Percentiles rank a stretch among this genome's conserved stretches.
phyloP scores from a whole-genome alignment of 1,140 invertebrate genomes.

The Anastatus disparis region DNA sequence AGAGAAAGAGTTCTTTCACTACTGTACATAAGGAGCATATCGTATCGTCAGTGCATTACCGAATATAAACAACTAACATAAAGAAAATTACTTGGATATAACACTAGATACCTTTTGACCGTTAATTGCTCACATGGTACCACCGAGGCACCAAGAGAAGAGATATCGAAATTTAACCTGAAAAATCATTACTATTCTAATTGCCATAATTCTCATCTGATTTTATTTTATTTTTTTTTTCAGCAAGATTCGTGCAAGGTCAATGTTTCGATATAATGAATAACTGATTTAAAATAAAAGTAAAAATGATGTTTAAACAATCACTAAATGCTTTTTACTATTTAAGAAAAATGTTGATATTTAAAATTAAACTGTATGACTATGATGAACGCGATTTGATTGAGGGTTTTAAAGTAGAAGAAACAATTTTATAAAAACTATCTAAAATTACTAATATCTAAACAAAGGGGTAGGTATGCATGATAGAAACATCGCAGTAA shows the following conservation, averaged over 20 bases:
- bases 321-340: too few relatives aligned
- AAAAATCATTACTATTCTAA: conserved; percentile 41
- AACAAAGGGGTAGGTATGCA: too few relatives aligned
- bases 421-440: too few relatives aligned
- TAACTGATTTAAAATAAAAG: neutral
- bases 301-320: too few relatives aligned
- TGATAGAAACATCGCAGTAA: too few relatives aligned
- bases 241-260: conserved; percentile 9
- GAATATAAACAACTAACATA: conserved; percentile 39
- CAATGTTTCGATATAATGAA: conserved; percentile 9
- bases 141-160: conserved; percentile 43
- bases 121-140: conserved; percentile 41
- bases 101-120: conserved; percentile 36
- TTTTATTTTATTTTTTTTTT: conserved; percentile 13
- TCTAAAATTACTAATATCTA: too few relatives aligned
- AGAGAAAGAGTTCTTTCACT: conserved; percentile 10
- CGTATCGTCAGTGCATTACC: conserved; percentile 43
- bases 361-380: too few relatives aligned
- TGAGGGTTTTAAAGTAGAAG: too few relatives aligned
- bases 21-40: conserved; percentile 39
- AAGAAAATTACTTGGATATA: conserved; percentile 28
- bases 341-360: too few relatives aligned
- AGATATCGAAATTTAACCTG: conserved; percentile 41
- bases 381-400: too few relatives aligned
- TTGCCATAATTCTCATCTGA: conserved; percentile 17